Evolutionary conservation across 2,888 invertebrate species (phyloP), one percentile per base, ranked within the genome.

Genomic region (Cistogaster globosa): DNA sequence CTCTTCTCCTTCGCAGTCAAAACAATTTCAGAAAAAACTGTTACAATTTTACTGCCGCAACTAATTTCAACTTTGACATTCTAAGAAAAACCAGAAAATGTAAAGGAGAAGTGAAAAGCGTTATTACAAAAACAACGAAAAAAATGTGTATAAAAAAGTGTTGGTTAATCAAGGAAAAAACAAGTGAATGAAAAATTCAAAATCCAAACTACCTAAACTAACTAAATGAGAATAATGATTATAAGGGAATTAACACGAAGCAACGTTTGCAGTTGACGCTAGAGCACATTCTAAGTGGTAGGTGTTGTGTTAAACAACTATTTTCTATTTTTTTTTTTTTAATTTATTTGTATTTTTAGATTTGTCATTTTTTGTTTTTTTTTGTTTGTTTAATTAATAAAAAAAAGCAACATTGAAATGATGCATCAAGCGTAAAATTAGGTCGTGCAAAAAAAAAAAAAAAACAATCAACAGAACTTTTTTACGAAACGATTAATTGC

Each of bases 61-160:
- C 57, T 26, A 42, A 82, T 51, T 65, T 82, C 57, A 82, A 82
- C 82, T 82, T 71, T 82, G 82, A 71, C 82, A 82, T 82, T 82
- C 69, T 76, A n/a, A n/a, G 38, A 51, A 51, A 48, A 62, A 38
- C 55, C 51, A 42, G 51, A 18, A 53, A 62, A 68, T 60, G 42
- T 42, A 26, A 67, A 74, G 57, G 0, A 53, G 55, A 45, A 62
- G 26, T 8, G 0, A 45, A 38, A 42, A 65, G 51, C 38, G 16
- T 38, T 48, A 4, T 38, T 48, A 4, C 60, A 60, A 20, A 32
- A 6, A 3, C 62, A 78, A 48, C 22, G 51, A 22, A 26, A 36
- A 14, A 42, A 55, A 60, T 45, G 42, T 53, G 32, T 45, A 67
- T 45, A 74, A 26, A 53, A 62, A 63, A 74, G 45, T 55, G 45